Base-by-base conservation (phyloP, 2,888 invertebrate species). In the Bimastos eiseni region DNA sequence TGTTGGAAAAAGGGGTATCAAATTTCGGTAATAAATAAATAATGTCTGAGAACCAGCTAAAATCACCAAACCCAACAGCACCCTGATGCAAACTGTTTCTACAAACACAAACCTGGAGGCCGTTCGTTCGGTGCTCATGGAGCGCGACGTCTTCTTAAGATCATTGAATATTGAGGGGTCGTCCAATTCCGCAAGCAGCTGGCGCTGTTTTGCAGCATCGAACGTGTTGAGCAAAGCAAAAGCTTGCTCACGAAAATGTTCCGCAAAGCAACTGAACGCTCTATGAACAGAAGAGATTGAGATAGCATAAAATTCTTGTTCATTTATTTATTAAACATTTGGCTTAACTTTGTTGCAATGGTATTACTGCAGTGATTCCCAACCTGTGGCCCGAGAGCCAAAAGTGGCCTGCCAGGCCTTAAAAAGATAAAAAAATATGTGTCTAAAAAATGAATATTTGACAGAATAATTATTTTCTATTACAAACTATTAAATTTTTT, bases 171-270 rank as follows among this genome's bases (percentile, higher is more conserved):
- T 89, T 24, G 89, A 89, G n/a, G 89, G 89, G 44, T 89, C 17
- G 34, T 89, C 89, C 89, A 89, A 41, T 44, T 89, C 38, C 13
- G 89, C 37, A n/a, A 89, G 44, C 41, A 97, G 94, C 91, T 96
- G 96, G 92, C 97, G 96, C 94, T 97, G 96, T 94, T 97, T 97
- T 90, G 96, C 96, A 1, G 97, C 96, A 94, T 99, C 99, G 89
- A 99, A 96, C 0, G 97, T 96, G 90, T 97, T 96, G 93, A 98
- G 96, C 92, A 99, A 95, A 41, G 96, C 96, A 92, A 98, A 98
- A 0, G 98, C 98, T 93, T 97, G 97, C 5, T 97, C 97, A 0
- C 98, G 98, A 95, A 98, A 99, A 94, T 98, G 97, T 4, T 97
- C 97, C 90, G 97, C 97, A 95, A 98, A 99, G 33, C 97, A 97